A percentile compares a stretch with the other conserved stretches of the same genome.
Evolutionary conservation across 2,113 vertebrate genomes (phyloP).

Genomic region (Uria lomvia): DNA sequence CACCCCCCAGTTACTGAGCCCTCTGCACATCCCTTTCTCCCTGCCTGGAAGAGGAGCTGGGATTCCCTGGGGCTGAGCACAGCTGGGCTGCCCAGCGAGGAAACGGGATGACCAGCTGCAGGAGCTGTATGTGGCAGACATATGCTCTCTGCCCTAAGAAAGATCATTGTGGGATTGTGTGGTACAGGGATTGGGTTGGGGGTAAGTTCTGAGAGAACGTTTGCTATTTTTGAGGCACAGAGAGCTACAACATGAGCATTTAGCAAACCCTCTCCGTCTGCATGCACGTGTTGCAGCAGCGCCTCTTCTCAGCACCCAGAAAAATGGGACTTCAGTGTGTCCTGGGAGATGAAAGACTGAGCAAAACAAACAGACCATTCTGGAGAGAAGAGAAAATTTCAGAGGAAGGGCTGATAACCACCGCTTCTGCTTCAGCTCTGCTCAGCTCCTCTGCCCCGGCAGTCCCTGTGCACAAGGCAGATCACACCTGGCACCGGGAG

Average conservation of each 20-base stretch:
- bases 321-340: not conserved
- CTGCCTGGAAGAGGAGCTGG: not conserved
- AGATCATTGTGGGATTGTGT: not conserved
- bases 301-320: not conserved
- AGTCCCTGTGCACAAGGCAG: not conserved
- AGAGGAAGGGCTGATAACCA: not conserved
- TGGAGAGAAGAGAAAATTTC: not conserved
- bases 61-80: not conserved
- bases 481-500: not conserved
- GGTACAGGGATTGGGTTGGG: not conserved
- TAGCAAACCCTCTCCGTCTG: not conserved
- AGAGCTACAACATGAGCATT: not conserved
- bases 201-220: not conserved
- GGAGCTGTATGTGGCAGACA: not conserved
- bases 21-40: not conserved
- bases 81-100: not conserved
- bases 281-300: rapidly evolving
- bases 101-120: not conserved
- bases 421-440: not conserved
- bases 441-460: not conserved
- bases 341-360: not conserved
- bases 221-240: not conserved
- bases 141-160: rapidly evolving
- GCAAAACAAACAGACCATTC: not conserved
- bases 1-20: not conserved